phyloP scores from a whole-genome alignment of 1,140 invertebrate species.

The Antheraea mylitta region DNA sequence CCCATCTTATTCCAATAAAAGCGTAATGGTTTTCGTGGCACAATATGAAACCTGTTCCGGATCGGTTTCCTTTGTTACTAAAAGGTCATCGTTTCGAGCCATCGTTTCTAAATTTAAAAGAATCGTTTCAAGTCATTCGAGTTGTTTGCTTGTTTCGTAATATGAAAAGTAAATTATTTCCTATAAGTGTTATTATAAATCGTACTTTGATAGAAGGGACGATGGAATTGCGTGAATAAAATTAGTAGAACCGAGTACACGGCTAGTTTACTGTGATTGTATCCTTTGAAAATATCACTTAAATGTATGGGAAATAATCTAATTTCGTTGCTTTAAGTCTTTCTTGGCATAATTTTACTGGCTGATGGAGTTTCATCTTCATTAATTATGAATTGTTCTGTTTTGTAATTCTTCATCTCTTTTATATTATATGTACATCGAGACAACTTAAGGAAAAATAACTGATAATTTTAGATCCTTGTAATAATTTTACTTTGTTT shows the following conservation, averaged over 20 bases:
- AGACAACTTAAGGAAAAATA: no score
- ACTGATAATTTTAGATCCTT: no score
- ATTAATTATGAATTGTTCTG: no score
- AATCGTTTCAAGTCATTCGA: not conserved
- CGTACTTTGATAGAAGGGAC: slow-evolving; percentile 19
- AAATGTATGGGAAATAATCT: not conserved
- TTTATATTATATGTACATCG: no score
- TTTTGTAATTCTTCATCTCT: no score
- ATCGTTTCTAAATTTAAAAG: not conserved
- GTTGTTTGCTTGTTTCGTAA: slow-evolving; percentile 12
- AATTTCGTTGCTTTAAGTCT: not conserved
- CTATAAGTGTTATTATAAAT: slow-evolving; percentile 22
- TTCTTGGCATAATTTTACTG: no score
- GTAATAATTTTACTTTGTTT: no score
- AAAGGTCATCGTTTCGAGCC: not conserved
- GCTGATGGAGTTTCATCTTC: no score
- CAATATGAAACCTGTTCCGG: not conserved
- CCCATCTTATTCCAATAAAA: not conserved
- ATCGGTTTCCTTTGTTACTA: not conserved
- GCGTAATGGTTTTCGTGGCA: not conserved
- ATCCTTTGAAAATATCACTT: not conserved
- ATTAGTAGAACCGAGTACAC: slow-evolving; percentile 31
- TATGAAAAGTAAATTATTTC: slow-evolving; percentile 16
- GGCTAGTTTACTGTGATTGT: slow-evolving; percentile 8
- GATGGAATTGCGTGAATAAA: slow-evolving; percentile 45